Conservation (phyloP, 2,113 vertebrate species). For the Nipponia nippon region DNA sequence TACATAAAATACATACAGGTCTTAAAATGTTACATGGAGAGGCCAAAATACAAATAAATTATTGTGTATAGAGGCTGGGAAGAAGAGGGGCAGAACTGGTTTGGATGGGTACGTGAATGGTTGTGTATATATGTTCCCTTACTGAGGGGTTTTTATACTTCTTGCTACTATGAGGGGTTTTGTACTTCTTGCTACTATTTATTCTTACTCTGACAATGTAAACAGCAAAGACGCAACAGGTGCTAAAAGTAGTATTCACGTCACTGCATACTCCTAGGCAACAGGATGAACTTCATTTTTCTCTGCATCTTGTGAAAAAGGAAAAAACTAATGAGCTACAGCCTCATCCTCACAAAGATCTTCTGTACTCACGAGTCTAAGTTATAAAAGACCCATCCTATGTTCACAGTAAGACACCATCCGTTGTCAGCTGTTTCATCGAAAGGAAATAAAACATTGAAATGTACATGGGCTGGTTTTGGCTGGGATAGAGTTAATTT, state of each 20-base stretch:
- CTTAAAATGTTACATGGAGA: neutral
- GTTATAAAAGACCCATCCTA: neutral
- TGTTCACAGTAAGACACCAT: neutral
- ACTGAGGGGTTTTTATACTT: neutral
- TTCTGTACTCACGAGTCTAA: neutral
- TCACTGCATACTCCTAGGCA: slow-evolving; percentile 41
- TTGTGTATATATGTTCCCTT: neutral
- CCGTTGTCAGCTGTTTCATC: neutral
- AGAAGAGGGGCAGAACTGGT: neutral
- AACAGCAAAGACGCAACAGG: slow-evolving; percentile 2
- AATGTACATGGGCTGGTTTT: neutral
- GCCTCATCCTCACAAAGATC: neutral
- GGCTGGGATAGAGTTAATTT: too few relatives aligned
- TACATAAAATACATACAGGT: neutral
- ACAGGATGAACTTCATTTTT: slow-evolving; percentile 6
- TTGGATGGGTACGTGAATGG: neutral
- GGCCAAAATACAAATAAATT: neutral
- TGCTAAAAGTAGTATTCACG: slow-evolving; percentile 21
- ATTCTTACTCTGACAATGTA: neutral
- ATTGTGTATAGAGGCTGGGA: neutral
- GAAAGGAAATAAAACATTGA: neutral
- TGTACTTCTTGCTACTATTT: neutral
- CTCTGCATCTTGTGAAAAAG: neutral
- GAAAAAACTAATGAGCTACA: neutral
- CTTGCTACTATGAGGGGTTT: neutral